phyloP scores from a whole-genome alignment of 2,797 vertebrate species.

The Halcyon leucocephala region DNA sequence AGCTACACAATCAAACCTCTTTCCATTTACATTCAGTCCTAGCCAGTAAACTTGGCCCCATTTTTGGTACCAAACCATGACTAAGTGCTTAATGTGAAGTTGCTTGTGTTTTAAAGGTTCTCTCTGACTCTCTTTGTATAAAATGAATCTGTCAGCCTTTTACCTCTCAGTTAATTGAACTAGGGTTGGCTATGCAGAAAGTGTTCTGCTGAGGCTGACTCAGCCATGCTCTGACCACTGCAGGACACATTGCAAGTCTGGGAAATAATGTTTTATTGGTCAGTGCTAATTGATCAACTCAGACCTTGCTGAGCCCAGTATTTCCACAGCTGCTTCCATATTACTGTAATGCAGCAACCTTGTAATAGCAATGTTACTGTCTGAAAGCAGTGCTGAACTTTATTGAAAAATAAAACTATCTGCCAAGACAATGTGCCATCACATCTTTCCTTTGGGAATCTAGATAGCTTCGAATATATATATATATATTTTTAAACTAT shows the following conservation, averaged over 20 bases:
- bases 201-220: background rate
- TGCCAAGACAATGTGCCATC: background rate
- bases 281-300: background rate
- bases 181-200: background rate
- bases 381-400: background rate
- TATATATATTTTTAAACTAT: background rate
- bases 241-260: background rate
- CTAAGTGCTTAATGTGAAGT: background rate
- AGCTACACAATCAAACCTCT: background rate
- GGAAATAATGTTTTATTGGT: background rate
- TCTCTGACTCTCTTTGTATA: background rate
- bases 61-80: background rate
- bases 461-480: background rate
- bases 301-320: background rate
- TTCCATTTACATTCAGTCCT: background rate
- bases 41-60: background rate
- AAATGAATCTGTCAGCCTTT: background rate
- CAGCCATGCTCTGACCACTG: background rate
- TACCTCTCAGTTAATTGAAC: background rate
- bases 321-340: background rate
- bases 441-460: background rate
- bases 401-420: background rate
- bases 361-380: background rate
- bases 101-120: background rate
- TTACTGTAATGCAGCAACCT: background rate